phyloP scores from a whole-genome alignment of 2,888 invertebrate genomes.

The Antitype chi region DNA sequence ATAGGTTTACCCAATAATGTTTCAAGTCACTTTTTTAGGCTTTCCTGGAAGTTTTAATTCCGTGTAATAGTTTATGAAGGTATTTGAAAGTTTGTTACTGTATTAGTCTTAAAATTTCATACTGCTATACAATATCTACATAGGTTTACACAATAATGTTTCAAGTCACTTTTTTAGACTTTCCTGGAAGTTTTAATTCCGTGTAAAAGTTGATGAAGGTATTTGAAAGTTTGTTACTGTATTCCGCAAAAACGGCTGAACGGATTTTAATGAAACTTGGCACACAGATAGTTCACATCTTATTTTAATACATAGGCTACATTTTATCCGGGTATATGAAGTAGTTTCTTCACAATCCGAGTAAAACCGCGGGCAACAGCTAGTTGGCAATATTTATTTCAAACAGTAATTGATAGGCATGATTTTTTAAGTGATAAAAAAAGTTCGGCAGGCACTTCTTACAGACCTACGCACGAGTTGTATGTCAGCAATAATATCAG shows the following conservation, averaged over 20 bases:
- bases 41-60: too few relatives aligned
- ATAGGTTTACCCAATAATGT: too few relatives aligned
- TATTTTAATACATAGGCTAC: not conserved
- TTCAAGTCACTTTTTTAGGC: too few relatives aligned
- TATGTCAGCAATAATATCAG: constrained; percentile 7
- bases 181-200: too few relatives aligned
- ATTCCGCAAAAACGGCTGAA: not conserved
- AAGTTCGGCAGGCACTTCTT: not conserved
- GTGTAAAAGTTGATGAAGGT: not conserved
- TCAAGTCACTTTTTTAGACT: not conserved
- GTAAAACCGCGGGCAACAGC: not conserved
- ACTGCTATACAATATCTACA: too few relatives aligned
- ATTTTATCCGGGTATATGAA: not conserved
- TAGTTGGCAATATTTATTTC: not conserved
- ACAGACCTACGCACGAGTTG: not conserved
- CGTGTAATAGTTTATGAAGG: too few relatives aligned
- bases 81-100: too few relatives aligned
- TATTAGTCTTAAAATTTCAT: too few relatives aligned
- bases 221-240: not conserved
- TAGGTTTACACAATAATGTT: too few relatives aligned
- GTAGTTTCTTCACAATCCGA: not conserved
- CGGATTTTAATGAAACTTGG: not conserved
- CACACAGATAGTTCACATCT: not conserved
- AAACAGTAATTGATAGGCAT: not conserved
- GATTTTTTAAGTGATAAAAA: constrained; percentile 1